phyloP scores from a whole-genome alignment of 1,140 invertebrate species.

The Macrosteles quadrilineatus region DNA sequence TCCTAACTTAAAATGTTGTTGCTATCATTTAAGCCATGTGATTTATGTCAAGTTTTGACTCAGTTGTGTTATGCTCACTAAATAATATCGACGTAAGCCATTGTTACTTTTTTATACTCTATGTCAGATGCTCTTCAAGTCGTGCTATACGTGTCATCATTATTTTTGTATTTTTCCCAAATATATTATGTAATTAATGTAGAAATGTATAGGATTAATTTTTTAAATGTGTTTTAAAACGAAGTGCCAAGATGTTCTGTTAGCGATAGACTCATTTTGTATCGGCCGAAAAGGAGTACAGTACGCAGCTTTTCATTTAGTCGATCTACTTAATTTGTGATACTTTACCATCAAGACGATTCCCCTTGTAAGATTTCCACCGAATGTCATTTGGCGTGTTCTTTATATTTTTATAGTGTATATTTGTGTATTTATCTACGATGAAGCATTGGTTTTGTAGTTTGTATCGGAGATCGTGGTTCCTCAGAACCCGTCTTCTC shows the following conservation, averaged over 20 bases:
- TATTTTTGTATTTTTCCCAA: constrained; percentile 22
- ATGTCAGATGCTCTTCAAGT: neutral
- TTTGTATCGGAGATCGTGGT: neutral
- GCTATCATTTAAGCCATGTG: neutral
- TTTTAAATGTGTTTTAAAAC: constrained; percentile 28
- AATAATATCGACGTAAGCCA: neutral
- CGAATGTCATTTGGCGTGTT: constrained; percentile 19
- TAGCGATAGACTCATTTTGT: constrained; percentile 26
- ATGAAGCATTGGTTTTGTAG: constrained; percentile 27
- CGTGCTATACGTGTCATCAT: constrained; percentile 16
- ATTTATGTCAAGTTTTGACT: neutral
- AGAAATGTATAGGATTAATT: constrained; percentile 31
- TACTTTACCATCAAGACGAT: constrained; percentile 9
- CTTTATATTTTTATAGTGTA: constrained; percentile 32
- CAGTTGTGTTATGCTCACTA: neutral
- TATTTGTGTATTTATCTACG: constrained; percentile 29
- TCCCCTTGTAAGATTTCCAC: constrained; percentile 20
- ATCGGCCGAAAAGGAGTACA: constrained; percentile 11
- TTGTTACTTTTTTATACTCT: neutral
- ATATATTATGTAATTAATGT: constrained; percentile 27
- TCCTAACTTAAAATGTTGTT: neutral
- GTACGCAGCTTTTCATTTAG: constrained; percentile 6
- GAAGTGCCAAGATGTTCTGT: constrained; percentile 28
- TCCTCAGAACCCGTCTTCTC: neutral
- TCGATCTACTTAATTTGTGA: constrained; percentile 29